Base-by-base conservation (phyloP, 1,140 invertebrate species). In the Eriosoma lanigerum region DNA sequence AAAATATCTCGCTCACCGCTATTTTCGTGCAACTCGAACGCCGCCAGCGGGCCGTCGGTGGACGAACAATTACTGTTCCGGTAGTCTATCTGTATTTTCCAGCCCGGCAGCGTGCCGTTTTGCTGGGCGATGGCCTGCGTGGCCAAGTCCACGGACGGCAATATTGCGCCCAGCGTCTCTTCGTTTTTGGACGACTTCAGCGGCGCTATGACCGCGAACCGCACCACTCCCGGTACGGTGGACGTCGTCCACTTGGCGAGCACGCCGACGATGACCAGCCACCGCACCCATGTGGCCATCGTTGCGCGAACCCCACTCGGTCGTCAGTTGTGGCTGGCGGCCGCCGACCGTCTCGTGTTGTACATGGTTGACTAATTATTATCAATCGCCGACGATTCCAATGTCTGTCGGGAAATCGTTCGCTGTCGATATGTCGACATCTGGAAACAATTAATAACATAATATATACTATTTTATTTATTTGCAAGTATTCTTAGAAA, bases 11-110 rank as follows among this genome's bases (percentile, higher is more conserved):
- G 52, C 85, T 88, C 85, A 92, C 91, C 91, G 87, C 90, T 89
- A 3, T 87, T 88, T 81, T 88, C 89, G 85, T 93, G 92, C 82
- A 94, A 91, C 73, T 94, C 92, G 84, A 94, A 92, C 6, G 93
- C 93, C 8, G 91, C 92, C 8, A 94, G 86, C 0, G 93, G 91
- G 1, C 93, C 93, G 64, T 90, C 88, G 1, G 90, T 91, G 6
- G 93, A 93, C 6, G 93, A 94, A 84, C 93, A 94, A n/a, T 89
- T 87, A 0, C 93, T 93, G 83, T 95, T 92, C 60, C 91, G 87
- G 81, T 91, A 89, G 52, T 90, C 88, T 1, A 94, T 89, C 29
- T 89, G 86, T 58, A 94, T 90, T 68, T 88, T 88, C 88, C 90
- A 92, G 15, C 89, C 89, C 1, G 90, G 89, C 2, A 93, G 86